phyloP scores from a whole-genome alignment of 2,113 vertebrate genomes.

The Forbesichthys agassizii region DNA sequence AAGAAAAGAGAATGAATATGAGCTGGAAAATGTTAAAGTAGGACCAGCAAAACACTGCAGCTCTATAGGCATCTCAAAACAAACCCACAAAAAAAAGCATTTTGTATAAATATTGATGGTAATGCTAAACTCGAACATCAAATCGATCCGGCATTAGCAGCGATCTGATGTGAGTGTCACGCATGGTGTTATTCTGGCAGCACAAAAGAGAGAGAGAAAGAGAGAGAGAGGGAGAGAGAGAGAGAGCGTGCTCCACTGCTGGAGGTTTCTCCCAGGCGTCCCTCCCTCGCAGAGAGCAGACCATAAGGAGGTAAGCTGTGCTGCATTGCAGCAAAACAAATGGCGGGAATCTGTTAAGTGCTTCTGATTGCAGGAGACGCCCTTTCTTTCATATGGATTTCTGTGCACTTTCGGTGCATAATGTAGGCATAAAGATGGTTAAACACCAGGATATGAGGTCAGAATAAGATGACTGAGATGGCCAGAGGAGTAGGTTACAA shows the following conservation, averaged over 20 bases:
- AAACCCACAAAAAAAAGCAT: not conserved
- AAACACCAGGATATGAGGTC: too few relatives aligned
- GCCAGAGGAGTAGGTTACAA: too few relatives aligned
- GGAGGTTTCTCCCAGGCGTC: conserved; percentile 35
- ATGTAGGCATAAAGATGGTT: too few relatives aligned
- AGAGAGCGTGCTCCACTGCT: conserved; percentile 15
- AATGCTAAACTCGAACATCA: conserved; percentile 3
- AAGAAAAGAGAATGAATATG: not conserved
- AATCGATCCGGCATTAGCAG: conserved; percentile 5
- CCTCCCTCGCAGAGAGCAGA: conserved; percentile 39
- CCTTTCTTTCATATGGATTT: conserved; percentile 15
- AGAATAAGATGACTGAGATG: too few relatives aligned
- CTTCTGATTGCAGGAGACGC: conserved; percentile 39
- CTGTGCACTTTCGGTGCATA: conserved; percentile 5
- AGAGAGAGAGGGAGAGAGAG: too few relatives aligned
- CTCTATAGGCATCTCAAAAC: not conserved
- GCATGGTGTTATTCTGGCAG: conserved; percentile 17
- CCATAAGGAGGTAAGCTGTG: conserved; percentile 49
- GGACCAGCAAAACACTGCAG: not conserved
- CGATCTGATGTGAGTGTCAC: not conserved
- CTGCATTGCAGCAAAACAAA: conserved; percentile 83
- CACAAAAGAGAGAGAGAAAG: not conserved
- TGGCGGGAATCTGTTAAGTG: conserved; percentile 56
- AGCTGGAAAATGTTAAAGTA: not conserved
- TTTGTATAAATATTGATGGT: conserved; percentile 4